Conservation (phyloP, 2,888 invertebrate species). For the Schizaphis graminum region DNA sequence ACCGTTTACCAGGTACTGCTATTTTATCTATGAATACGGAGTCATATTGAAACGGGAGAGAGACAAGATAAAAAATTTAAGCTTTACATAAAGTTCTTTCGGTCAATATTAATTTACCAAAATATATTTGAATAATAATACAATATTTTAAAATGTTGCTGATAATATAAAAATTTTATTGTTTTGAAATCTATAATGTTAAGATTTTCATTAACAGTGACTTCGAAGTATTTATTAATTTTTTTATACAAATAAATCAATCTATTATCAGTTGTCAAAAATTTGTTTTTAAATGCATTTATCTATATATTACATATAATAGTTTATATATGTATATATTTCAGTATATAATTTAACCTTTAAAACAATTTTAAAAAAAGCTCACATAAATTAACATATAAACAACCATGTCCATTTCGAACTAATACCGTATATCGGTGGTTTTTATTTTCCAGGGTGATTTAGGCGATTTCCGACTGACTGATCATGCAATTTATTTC, state of each 20-base stretch:
- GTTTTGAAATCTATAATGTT: not conserved
- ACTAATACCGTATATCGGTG: not conserved
- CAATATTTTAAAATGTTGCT: not conserved
- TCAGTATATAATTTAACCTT: not conserved
- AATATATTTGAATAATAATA: not conserved
- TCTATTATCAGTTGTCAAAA: too few species aligned
- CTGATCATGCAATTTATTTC: conserved; percentile 43
- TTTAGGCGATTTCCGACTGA: conserved; percentile 37
- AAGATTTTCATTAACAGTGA: not conserved
- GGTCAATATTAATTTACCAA: not conserved
- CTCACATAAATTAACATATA: not conserved
- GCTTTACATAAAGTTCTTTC: not conserved
- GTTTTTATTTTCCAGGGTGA: conserved; percentile 29
- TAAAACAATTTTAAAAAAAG: not conserved
- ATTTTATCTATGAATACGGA: not conserved
- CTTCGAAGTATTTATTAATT: too few species aligned
- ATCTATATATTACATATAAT: not conserved
- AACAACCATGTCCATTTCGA: not conserved
- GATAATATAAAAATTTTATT: not conserved
- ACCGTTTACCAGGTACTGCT: conserved; percentile 19
- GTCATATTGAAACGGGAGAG: not conserved
- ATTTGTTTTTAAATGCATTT: not conserved
- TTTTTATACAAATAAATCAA: too few species aligned
- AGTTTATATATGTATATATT: not conserved
- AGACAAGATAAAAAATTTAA: not conserved